Percentiles rank a stretch among this genome's conserved stretches.
These are phyloP conservation scores for Pocillopora damicornis DNA, from an alignment of 64 coral and sea anemone genomes.

Conservation along the genomic window DNA sequence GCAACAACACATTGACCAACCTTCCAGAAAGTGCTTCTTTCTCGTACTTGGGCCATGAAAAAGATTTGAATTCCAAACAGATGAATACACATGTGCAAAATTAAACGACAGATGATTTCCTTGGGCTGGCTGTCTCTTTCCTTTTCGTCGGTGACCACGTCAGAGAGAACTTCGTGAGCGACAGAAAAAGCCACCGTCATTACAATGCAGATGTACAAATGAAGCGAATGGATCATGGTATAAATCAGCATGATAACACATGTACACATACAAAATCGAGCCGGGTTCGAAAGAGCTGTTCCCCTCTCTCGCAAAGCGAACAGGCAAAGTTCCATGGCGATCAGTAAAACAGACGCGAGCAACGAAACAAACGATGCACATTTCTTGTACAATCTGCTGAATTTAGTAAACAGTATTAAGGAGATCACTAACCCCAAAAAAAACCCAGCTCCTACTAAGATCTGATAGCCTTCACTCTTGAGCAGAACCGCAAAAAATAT, in stretches of 20 bases:
- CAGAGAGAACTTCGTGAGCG: constrained; percentile 85
- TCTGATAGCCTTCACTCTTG: constrained; percentile 19
- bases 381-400: constrained; percentile 67
- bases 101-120: constrained; percentile 64
- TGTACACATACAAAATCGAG: constrained; percentile 88
- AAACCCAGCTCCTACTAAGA: constrained; percentile 72
- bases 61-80: constrained; percentile 94
- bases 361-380: constrained; percentile 69
- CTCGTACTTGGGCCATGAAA: constrained; percentile 97
- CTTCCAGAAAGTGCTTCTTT: constrained; percentile 99
- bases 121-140: background rate
- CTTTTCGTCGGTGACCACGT: background rate
- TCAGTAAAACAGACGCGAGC: constrained; percentile 50
- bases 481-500: constrained; percentile 82
- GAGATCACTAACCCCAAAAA: constrained; percentile 65
- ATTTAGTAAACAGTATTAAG: constrained; percentile 85
- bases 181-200: constrained; percentile 77
- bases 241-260: constrained; percentile 95
- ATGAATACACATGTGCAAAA: constrained; percentile 91
- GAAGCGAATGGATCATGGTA: constrained; percentile 85
- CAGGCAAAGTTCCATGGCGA: constrained; percentile 68
- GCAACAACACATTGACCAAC: constrained; percentile 93
- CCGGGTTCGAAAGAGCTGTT: constrained; percentile 63
- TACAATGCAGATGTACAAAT: constrained; percentile 90
- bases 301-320: constrained; percentile 34